Conservation (phyloP, 1,140 invertebrate species). For the Metopolophium dirhodum region DNA sequence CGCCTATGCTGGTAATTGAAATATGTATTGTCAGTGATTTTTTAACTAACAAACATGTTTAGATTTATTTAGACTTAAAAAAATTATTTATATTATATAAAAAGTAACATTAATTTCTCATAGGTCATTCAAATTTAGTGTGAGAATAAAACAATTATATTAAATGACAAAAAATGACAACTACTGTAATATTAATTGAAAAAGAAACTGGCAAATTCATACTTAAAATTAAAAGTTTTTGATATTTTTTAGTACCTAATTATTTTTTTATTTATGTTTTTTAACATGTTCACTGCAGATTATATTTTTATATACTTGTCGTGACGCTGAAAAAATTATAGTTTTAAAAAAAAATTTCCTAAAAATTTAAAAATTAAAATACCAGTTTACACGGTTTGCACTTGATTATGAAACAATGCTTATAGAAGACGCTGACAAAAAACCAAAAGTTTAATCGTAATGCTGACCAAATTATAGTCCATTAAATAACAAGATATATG, state of each 20-base stretch:
- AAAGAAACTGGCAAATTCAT: background rate
- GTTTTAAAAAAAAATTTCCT: too few relatives aligned
- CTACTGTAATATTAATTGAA: background rate
- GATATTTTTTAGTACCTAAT: background rate
- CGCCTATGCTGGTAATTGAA: background rate
- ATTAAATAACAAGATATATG: too few relatives aligned
- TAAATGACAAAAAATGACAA: background rate
- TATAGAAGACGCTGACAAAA: too few relatives aligned
- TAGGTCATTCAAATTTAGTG: background rate
- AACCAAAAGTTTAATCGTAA: too few relatives aligned
- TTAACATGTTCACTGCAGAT: background rate
- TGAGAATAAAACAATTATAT: background rate
- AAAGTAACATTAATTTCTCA: background rate
- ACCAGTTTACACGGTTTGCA: too few relatives aligned
- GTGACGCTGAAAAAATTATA: too few relatives aligned
- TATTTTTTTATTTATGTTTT: background rate
- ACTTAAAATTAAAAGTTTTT: background rate
- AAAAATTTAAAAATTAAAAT: too few relatives aligned
- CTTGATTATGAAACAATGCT: too few relatives aligned
- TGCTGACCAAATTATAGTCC: too few relatives aligned
- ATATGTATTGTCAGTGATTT: background rate
- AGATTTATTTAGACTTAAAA: background rate
- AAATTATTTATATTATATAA: background rate
- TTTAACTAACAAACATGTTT: background rate
- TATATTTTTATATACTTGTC: too few relatives aligned